Percentiles rank a stretch among this genome's conserved stretches.
Evolutionary conservation across 2,113 vertebrate genomes (phyloP).

Genomic region (Prunella fulvescens): DNA sequence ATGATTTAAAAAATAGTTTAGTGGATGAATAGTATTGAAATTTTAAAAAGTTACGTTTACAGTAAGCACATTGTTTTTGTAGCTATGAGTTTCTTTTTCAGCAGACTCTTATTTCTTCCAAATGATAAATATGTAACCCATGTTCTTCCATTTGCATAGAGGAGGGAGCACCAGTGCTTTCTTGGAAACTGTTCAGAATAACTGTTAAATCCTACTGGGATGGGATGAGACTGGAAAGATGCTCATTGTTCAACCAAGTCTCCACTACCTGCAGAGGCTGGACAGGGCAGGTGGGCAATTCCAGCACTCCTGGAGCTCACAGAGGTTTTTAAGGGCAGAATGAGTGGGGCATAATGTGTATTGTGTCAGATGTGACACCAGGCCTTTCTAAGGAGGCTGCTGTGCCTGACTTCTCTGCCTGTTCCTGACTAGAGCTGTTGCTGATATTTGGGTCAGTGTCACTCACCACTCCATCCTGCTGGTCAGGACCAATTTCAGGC

Average conservation of each 20-base stretch:
- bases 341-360: not conserved
- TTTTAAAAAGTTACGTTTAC: not conserved
- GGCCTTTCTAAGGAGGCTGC: not conserved
- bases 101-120: not conserved
- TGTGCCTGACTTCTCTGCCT: not conserved
- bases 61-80: not conserved
- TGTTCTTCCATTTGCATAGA: not conserved
- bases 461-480: not conserved
- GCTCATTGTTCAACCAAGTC: not conserved
- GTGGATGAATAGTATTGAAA: not conserved
- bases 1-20: not conserved
- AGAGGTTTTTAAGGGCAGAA: not conserved
- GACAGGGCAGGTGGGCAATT: not conserved
- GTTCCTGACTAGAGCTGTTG: not conserved
- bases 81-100: not conserved
- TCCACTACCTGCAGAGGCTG: not conserved
- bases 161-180: not conserved
- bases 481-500: not conserved
- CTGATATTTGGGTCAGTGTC: not conserved
- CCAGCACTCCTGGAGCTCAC: not conserved
- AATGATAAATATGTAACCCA: not conserved
- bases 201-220: not conserved
- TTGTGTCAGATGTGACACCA: fast-evolving
- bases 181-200: not conserved
- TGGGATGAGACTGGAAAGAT: not conserved